Evolutionary conservation across 2,888 invertebrate genomes (phyloP), one percentile per base, ranked within the genome.

Genomic region (Sepiola atlantica): DNA sequence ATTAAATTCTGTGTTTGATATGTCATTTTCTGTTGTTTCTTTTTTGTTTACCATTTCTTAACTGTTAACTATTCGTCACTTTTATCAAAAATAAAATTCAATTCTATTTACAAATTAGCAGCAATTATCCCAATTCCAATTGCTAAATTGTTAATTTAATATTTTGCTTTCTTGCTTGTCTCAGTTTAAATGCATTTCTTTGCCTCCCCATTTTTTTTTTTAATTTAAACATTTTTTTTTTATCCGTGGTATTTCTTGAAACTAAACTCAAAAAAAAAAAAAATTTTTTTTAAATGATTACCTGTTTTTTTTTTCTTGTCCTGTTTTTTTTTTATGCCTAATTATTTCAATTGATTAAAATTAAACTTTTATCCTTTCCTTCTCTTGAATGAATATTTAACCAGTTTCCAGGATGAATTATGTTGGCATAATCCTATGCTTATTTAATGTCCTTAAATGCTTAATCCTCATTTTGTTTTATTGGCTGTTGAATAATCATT

Each of bases 391-490:
- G 32, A 77, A 77, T 77, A 77, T 77, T 77, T 77, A 77, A 77
- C 77, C 77, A 32, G 77, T 77, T 77, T 32, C 32, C n/a, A 77
- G 4, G 14, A 77, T n/a, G 77, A 32, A 77, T 77, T 77, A 77
- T 77, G 77, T 77, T 77, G n/a, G n/a, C 77, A n/a, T 77, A 77
- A 77, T 77, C 77, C 14, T 45, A n/a, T 77, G 77, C 77, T 77
- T 77, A 77, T 77, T 77, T 77, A 77, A 77, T 77, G n/a, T n/a
- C 32, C n/a, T n/a, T 77, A 77, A 77, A 77, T 77, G 77, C 77
- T 77, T 77, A 77, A 77, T 32, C 77, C 77, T 32, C 32, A 77
- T 32, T 77, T 77, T 77, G 21, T 77, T 77, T 77, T 32, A 77
- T 77, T 77, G 77, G 77, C 77, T 77, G 77, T 77, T 77, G 12